These are phyloP conservation scores for Grammomys surdaster DNA, from an alignment of 2,113 vertebrate species.

Conservation along the genomic window DNA sequence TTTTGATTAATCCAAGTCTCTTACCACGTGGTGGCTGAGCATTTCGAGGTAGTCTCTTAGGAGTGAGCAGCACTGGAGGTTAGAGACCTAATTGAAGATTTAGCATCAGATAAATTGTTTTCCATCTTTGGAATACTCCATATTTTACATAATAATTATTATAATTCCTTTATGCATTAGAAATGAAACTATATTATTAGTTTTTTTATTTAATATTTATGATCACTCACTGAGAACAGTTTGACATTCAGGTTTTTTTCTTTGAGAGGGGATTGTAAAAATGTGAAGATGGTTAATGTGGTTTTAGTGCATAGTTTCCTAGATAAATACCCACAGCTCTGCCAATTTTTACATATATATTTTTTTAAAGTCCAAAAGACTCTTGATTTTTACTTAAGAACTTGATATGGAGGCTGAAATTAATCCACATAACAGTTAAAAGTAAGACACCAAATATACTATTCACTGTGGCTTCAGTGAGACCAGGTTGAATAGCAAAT, in stretches of 20 bases:
- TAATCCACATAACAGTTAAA: not conserved
- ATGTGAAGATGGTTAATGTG: not conserved
- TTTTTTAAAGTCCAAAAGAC: not conserved
- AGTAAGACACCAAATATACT: not conserved
- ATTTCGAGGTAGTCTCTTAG: not conserved
- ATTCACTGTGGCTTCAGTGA: not conserved
- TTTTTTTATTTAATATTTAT: conserved; percentile 13
- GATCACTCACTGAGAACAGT: not conserved
- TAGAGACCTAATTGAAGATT: too few species aligned
- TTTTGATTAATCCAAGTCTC: not conserved
- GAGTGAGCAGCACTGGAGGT: not conserved
- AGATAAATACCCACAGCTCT: not conserved
- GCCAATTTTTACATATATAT: not conserved
- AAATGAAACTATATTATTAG: conserved; percentile 27
- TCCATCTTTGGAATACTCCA: not conserved
- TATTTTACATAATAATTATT: not conserved
- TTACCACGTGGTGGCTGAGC: not conserved
- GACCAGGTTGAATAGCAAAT: not conserved
- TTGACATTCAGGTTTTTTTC: not conserved
- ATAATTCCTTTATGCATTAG: not conserved
- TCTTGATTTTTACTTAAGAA: not conserved
- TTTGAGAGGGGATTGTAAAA: not conserved
- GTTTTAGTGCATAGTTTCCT: not conserved
- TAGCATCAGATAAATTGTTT: not conserved
- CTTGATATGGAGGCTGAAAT: not conserved